Conservation (phyloP, 37 sponge, comb jelly and placozoan genomes). For the Eunapius fragilis region DNA sequence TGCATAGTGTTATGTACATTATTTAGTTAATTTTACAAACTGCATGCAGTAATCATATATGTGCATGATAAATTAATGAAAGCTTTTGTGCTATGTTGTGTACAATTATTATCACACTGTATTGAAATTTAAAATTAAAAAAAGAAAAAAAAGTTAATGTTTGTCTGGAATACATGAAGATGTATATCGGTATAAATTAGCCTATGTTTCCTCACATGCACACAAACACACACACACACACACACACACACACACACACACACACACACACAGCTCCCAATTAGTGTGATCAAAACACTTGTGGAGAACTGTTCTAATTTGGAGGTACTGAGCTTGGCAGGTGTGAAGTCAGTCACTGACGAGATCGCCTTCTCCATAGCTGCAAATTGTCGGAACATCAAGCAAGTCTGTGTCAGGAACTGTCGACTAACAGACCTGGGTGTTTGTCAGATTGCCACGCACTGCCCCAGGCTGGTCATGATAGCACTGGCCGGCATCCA, state of each 20-base stretch:
- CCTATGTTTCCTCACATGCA: too few relatives aligned
- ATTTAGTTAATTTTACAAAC: too few relatives aligned
- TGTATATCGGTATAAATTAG: too few relatives aligned
- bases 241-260: conserved; percentile 2
- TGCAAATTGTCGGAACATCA: conserved; percentile 40
- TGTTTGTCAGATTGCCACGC: conserved; percentile 56
- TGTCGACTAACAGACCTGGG: conserved; percentile 68
- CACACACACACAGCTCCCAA: conserved; percentile 35
- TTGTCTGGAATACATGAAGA: too few relatives aligned
- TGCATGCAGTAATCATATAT: too few relatives aligned
- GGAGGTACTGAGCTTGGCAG: conserved; percentile 64
- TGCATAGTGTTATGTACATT: too few relatives aligned
- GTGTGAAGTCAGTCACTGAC: conserved; percentile 60
- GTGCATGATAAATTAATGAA: too few relatives aligned
- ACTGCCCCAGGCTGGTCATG: conserved; percentile 59
- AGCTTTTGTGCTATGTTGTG: too few relatives aligned
- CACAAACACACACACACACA: conserved; percentile 6
- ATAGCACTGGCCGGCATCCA: conserved; percentile 71
- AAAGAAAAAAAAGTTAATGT: too few relatives aligned
- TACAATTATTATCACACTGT: too few relatives aligned
- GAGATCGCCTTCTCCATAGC: conserved; percentile 52
- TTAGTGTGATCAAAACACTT: conserved; percentile 39
- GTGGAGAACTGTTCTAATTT: conserved; percentile 62
- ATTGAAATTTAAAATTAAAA: too few relatives aligned
- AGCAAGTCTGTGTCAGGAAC: conserved; percentile 59